These are phyloP conservation scores for Sepiola atlantica DNA, from an alignment of 2,888 invertebrate species.

Conservation along the genomic window DNA sequence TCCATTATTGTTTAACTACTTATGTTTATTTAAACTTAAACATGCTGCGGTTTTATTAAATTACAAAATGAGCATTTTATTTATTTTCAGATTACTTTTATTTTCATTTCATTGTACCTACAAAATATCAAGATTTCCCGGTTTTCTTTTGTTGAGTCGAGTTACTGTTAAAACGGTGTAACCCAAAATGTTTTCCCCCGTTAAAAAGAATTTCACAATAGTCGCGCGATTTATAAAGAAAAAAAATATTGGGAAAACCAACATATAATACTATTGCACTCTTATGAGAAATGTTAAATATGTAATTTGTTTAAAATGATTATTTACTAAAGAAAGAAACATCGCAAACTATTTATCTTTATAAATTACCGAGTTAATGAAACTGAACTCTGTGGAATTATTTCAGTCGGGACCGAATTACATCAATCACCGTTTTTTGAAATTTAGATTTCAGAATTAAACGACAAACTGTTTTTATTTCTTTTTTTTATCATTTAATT, in stretches of 20 bases:
- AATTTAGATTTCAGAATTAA: not conserved
- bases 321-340: not conserved
- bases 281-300: not conserved
- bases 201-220: not conserved
- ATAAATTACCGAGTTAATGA: not conserved
- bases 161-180: not conserved
- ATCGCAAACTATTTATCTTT: not conserved
- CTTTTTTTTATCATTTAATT: too few relatives aligned
- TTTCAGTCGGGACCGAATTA: not conserved
- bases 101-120: too few relatives aligned
- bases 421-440: not conserved
- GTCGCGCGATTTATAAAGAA: too few relatives aligned
- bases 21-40: too few relatives aligned
- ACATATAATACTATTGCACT: not conserved
- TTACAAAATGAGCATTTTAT: too few relatives aligned
- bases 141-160: not conserved
- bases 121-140: not conserved
- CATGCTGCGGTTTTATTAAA: too few relatives aligned
- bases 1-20: too few relatives aligned
- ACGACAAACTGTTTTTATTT: not conserved
- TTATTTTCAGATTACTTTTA: too few relatives aligned
- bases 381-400: not conserved
- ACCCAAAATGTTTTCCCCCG: not conserved
- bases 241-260: not conserved
- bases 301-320: not conserved